Conservation (phyloP, 2,888 invertebrate genomes). For the Agrypnus murinus region DNA sequence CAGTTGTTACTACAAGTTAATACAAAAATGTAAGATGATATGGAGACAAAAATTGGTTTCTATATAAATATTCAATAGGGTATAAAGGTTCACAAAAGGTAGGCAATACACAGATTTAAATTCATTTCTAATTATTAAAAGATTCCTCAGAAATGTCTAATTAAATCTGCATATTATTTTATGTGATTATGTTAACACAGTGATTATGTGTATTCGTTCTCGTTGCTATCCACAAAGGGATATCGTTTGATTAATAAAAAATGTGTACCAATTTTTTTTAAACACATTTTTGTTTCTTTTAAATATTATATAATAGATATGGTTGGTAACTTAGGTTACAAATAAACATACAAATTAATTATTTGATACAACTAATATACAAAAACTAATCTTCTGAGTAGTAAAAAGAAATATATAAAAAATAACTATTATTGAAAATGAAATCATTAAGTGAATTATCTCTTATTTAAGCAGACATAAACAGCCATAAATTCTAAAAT, state of each 20-base stretch:
- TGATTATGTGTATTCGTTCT: constrained; percentile 36
- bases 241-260: constrained; percentile 33
- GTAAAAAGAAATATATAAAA: constrained; percentile 23
- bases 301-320: constrained; percentile 20
- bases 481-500: constrained; percentile 45
- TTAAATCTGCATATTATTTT: constrained; percentile 26
- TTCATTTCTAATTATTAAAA: constrained; percentile 26
- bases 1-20: constrained; percentile 48
- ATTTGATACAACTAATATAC: constrained; percentile 27
- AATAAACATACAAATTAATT: constrained; percentile 30
- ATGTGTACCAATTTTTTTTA: constrained; percentile 25
- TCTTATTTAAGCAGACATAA: constrained; percentile 37
- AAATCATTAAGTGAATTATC: constrained; percentile 15
- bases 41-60: constrained; percentile 44
- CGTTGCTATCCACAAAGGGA: constrained; percentile 23
- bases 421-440: not conserved
- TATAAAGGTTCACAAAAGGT: constrained; percentile 24
- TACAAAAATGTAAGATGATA: constrained; percentile 50
- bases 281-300: constrained; percentile 27
- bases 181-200: constrained; percentile 30
- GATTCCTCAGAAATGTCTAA: constrained; percentile 17
- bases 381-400: constrained; percentile 7
- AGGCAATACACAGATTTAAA: constrained; percentile 24
- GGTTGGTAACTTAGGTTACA: constrained; percentile 48
- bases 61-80: constrained; percentile 34